Percentiles rank a stretch among this genome's conserved stretches.
phyloP scores from a whole-genome alignment of 2,797 vertebrate genomes.

The Tolypeutes matacus region DNA sequence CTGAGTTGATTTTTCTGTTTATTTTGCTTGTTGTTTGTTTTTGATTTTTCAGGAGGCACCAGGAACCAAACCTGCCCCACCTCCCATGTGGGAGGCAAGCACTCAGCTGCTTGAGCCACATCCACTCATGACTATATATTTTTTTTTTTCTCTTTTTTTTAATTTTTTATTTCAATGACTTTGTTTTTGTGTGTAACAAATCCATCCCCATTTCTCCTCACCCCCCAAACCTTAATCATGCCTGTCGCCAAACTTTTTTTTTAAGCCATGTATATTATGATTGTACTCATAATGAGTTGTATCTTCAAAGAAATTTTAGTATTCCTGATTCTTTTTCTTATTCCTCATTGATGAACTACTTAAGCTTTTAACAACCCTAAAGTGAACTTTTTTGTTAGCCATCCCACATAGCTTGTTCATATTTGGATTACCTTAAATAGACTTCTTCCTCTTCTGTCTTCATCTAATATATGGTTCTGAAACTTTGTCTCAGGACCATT shows the following conservation, averaged over 20 bases:
- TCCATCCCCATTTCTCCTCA: neutral
- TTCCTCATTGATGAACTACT: neutral
- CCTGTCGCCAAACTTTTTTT: neutral
- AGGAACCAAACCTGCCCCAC: too few relatives aligned
- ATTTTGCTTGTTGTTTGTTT: too few relatives aligned
- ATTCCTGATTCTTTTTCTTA: slow-evolving; percentile 12
- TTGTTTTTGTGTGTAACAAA: neutral
- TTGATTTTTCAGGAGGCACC: too few relatives aligned
- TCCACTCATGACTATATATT: neutral
- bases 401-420: neutral
- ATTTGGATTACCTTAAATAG: neutral
- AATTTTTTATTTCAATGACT: too few relatives aligned
- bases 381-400: slow-evolving; percentile 20
- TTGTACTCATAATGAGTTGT: neutral
- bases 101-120: too few relatives aligned
- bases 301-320: slow-evolving; percentile 37
- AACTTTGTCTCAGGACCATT: neutral
- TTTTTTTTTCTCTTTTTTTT: too few relatives aligned
- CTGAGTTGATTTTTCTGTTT: too few relatives aligned
- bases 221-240: neutral
- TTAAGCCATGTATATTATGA: neutral
- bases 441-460: neutral
- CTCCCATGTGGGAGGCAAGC: too few relatives aligned
- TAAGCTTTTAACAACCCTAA: slow-evolving; percentile 45
- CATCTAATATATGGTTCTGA: slow-evolving; percentile 14